Base-by-base conservation (phyloP, 1,140 invertebrate genomes). In the Dinoponera quadriceps region DNA sequence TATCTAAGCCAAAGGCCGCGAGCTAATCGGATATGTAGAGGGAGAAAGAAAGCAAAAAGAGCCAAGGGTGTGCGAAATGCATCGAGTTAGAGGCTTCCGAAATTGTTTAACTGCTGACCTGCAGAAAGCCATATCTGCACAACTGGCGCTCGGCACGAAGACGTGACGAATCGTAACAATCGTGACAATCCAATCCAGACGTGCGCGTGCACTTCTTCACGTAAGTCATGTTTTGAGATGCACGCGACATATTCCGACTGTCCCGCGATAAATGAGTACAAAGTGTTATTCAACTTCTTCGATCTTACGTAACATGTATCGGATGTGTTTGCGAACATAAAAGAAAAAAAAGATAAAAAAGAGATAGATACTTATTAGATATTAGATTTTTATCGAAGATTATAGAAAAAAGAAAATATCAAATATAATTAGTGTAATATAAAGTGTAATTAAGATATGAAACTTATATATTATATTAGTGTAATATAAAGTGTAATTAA, bases 161-260 rank as follows among this genome's bases (percentile, higher is more conserved):
- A 27, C 63, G 48, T 83, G 71, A 85, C 54, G 71, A 84, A 84
- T 80, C 25, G 27, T 55, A 33, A 74, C 29, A 55, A 55, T 55
- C 48, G 71, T 57, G 22, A 71, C 20, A 62, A 62, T 59, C 16
- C 65, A 72, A 69, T 85, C n/a, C 59, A 33, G 29, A 20, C 18
- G 3, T 55, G 27, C 62, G 55, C 55, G 44, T 74, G 4, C 22
- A 48, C 38, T 4, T 25, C 33, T 18, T 48, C 13, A 22, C 16
- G 22, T 60, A 84, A 60, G 60, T 73, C 48, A 65, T 38, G 57
- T 25, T n/a, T 2, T 33, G 14, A 44, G 38, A 69, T 77, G 7
- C 13, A 22, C n/a, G 1, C 14, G 13, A 63, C 25, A 55, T 25
- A 55, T 68, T 71, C 7, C 5, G 14, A 48, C 4, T 33, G 29